These are phyloP conservation scores for Phataginus tricuspis DNA, from an alignment of 2,797 vertebrate species.

Conservation along the genomic window DNA sequence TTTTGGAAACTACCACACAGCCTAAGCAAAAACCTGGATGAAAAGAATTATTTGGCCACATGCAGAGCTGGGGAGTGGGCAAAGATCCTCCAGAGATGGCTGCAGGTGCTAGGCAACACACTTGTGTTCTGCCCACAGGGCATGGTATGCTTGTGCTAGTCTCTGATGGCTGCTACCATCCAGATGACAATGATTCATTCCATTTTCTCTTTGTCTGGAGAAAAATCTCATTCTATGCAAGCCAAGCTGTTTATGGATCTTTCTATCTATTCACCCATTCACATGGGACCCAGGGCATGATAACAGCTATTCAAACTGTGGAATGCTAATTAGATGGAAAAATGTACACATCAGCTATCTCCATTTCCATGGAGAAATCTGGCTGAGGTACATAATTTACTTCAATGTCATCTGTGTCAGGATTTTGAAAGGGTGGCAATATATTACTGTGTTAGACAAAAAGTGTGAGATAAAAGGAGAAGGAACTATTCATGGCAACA, in stretches of 20 bases:
- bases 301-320: conserved; percentile 82
- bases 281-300: conserved; percentile 78
- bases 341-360: conserved; percentile 77
- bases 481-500: conserved; percentile 47
- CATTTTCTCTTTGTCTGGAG: conserved; percentile 77
- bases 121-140: not conserved
- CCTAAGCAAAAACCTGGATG: conserved; percentile 37
- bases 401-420: conserved; percentile 81
- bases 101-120: conserved; percentile 18
- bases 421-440: conserved; percentile 79
- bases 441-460: conserved; percentile 71
- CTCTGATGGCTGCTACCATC: conserved; percentile 54
- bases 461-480: conserved; percentile 63
- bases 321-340: conserved; percentile 85
- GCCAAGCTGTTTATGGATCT: conserved; percentile 80
- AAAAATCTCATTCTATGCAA: conserved; percentile 76
- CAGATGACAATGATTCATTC: conserved; percentile 75
- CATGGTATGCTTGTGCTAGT: not conserved
- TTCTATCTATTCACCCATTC: conserved; percentile 81
- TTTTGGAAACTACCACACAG: conserved; percentile 18
- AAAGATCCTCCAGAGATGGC: not conserved
- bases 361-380: conserved; percentile 78
- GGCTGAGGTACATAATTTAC: conserved; percentile 81
- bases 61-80: not conserved
- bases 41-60: conserved; percentile 18